Percentiles rank a stretch among this genome's conserved stretches.
Conservation (phyloP, 2,113 vertebrate species). For the Tychaedon coryphoeus region DNA sequence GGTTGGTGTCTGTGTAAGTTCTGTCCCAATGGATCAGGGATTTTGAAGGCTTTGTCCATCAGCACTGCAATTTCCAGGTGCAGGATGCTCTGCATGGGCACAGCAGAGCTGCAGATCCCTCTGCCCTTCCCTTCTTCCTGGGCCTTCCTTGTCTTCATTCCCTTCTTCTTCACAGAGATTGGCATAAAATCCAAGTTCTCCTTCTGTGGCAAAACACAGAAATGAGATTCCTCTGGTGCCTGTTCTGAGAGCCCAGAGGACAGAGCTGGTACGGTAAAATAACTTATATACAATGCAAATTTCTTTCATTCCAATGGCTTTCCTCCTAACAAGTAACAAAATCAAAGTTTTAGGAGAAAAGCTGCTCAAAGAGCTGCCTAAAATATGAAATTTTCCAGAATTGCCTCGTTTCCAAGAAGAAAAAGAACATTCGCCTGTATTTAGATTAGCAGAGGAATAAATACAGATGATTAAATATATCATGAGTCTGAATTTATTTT, state of each 20-base stretch:
- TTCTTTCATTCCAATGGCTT: not conserved
- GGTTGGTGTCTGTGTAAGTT: not conserved
- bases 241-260: not conserved
- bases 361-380: not conserved
- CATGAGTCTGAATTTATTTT: conserved; percentile 58
- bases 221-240: not conserved
- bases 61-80: rapidly evolving
- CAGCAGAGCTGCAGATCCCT: not conserved
- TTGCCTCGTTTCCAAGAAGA: conserved; percentile 47
- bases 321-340: not conserved
- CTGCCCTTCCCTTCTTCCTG: not conserved
- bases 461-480: conserved; percentile 63
- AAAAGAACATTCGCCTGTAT: conserved; percentile 54
- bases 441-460: conserved; percentile 63
- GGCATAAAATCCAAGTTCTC: not conserved
- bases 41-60: not conserved
- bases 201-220: not conserved
- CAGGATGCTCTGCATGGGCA: not conserved
- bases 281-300: not conserved
- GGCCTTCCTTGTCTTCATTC: not conserved
- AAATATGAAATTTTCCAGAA: conserved; percentile 50
- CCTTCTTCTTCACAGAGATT: not conserved
- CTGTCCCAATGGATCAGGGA: not conserved
- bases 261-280: not conserved
- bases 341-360: not conserved